Evolutionary conservation across 2,888 invertebrate genomes (phyloP).

Genomic region (Tachina lurida): DNA sequence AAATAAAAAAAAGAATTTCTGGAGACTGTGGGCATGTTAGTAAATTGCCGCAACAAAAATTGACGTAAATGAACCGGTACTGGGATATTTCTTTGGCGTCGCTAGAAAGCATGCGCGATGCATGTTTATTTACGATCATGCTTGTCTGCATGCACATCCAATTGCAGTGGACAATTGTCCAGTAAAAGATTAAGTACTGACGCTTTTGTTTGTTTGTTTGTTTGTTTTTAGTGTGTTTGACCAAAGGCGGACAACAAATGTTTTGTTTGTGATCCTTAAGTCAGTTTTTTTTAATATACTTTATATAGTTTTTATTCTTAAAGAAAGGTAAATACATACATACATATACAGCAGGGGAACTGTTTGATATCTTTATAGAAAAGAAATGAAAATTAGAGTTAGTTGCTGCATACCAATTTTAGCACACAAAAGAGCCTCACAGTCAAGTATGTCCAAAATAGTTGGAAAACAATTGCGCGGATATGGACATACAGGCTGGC

Average conservation of each 20-base stretch:
- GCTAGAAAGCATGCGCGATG: constrained; percentile 65
- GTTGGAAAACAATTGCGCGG: constrained; percentile 54
- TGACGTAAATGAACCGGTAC: background rate
- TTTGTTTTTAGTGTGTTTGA: constrained; percentile 18
- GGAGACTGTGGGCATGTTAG: background rate
- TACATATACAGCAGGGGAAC: constrained; percentile 15
- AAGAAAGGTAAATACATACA: background rate
- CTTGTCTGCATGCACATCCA: constrained; percentile 60
- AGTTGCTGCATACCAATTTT: constrained; percentile 60
- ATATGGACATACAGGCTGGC: constrained; percentile 38
- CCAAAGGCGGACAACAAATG: constrained; percentile 64
- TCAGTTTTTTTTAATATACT: constrained; percentile 1
- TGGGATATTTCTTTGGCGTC: background rate
- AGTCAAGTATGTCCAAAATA: constrained; percentile 55
- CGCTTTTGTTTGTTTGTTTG: constrained; percentile 33
- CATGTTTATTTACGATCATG: constrained; percentile 65
- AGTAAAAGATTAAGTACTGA: constrained; percentile 67
- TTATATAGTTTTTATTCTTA: background rate
- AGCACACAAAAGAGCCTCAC: constrained; percentile 46
- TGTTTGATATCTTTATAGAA: constrained; percentile 68
- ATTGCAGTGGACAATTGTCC: constrained; percentile 66
- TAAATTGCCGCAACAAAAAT: background rate
- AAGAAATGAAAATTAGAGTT: constrained; percentile 66
- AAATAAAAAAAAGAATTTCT: background rate
- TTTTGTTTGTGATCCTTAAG: constrained; percentile 60